These are phyloP conservation scores for Rhabdophis nuchalis DNA, from an alignment of 2,797 vertebrate species.

Conservation along the genomic window DNA sequence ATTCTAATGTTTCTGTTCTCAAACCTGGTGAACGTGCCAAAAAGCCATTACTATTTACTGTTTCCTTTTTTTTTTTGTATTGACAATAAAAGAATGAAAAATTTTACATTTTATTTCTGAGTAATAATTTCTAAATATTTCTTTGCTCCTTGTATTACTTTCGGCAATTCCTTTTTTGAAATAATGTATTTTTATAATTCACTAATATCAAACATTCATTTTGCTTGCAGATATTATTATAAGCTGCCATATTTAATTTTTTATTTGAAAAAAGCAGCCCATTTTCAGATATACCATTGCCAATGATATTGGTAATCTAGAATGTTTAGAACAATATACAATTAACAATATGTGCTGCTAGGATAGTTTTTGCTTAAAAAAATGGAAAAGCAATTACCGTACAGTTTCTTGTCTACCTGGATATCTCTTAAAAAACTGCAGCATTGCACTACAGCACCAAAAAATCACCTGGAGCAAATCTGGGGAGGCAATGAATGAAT, in stretches of 20 bases:
- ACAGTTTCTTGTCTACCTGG: background rate
- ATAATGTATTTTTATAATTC: background rate
- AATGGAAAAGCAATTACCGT: background rate
- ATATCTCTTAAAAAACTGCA: background rate
- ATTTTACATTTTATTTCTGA: background rate
- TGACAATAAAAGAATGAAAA: background rate
- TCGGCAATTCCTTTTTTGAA: background rate
- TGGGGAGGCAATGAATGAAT: background rate
- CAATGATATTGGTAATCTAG: background rate
- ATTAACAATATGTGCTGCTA: background rate
- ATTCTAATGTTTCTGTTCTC: background rate
- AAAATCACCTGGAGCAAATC: background rate
- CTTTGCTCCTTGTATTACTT: background rate
- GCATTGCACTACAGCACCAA: background rate
- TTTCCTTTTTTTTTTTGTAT: background rate
- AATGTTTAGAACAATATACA: background rate
- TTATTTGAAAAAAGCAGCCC: background rate
- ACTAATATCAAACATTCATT: background rate
- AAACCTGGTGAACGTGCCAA: background rate
- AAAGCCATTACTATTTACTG: background rate
- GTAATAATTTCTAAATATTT: background rate
- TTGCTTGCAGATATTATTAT: conserved; percentile 11
- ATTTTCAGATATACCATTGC: background rate
- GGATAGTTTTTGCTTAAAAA: background rate
- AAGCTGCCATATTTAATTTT: background rate